Base-by-base conservation (phyloP, 2,888 invertebrate genomes). In the Tetheella fluctuosa region DNA sequence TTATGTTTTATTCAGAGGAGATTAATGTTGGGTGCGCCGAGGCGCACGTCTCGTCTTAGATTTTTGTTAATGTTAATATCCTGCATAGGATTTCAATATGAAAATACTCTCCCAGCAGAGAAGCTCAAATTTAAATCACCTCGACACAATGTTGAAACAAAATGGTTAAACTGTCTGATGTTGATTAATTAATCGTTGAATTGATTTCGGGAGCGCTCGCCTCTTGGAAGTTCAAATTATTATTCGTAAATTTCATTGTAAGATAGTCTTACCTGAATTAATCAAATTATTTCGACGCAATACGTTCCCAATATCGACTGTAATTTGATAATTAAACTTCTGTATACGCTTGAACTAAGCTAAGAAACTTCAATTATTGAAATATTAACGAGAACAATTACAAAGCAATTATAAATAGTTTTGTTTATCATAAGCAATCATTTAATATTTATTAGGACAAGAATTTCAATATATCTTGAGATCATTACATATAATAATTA, bases 1-100 rank as follows among this genome's bases (percentile, higher is more conserved):
- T 89, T 86, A 92, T 91, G 91, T 91, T 83, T 93, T 91, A 92
- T 93, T 92, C 91, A 93, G 77, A 76, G 70, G 84, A 88, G 88
- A 91, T 93, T 90, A 91, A 82, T 73, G 79, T 74, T 71, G 82
- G 81, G 80, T 71, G 83, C 79, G 73, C 74, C 68, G 59, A 70
- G 59, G 58, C 64, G 72, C 80, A 85, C 84, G 83, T 80, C 80
- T 83, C 76, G 68, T 61, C 73, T 69, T 83, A 79, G 83, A 85
- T 86, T 87, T 88, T 88, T 89, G 81, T 79, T 82, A 85, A 83
- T 79, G 80, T 79, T 81, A 80, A 84, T 84, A 83, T 81, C 78
- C 65, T 70, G 74, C 64, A 71, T 74, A 80, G 74, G 78, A 81
- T 81, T 83, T 79, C 74, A 78, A 83, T 81, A 81, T 75, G 69